Evolutionary conservation across 2,888 invertebrate genomes (phyloP).

Genomic region (Dilophus febrilis): DNA sequence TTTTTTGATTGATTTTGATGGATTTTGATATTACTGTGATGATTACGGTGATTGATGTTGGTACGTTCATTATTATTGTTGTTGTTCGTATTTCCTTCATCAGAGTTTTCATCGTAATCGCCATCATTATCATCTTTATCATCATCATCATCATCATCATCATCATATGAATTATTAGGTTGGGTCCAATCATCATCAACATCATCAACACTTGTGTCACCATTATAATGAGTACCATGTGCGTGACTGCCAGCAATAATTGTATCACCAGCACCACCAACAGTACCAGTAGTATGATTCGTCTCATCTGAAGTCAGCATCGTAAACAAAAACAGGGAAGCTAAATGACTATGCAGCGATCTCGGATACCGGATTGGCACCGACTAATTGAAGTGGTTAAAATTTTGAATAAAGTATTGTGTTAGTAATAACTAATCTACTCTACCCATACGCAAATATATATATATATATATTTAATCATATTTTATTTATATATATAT

Average conservation of each 20-base stretch:
- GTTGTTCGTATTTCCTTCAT: neutral
- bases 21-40: neutral
- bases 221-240: too few relatives aligned
- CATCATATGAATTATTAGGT: too few relatives aligned
- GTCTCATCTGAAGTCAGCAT: slow-evolving; percentile 63
- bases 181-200: slow-evolving; percentile 34
- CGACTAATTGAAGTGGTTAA: slow-evolving; percentile 7
- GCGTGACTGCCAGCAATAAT: too few relatives aligned
- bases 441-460: too few relatives aligned
- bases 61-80: neutral
- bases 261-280: too few relatives aligned
- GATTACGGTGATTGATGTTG: neutral
- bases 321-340: slow-evolving; percentile 51
- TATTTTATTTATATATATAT: too few relatives aligned
- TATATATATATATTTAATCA: too few relatives aligned
- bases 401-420: slow-evolving; percentile 6
- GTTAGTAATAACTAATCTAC: slow-evolving; percentile 3
- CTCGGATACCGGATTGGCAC: slow-evolving; percentile 21
- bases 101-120: neutral
- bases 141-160: slow-evolving; percentile 20
- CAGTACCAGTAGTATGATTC: slow-evolving; percentile 15
- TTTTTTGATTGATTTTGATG: too few relatives aligned
- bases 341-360: slow-evolving; percentile 36
- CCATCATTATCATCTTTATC: neutral
- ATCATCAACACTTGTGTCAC: slow-evolving; percentile 25